Conservation (phyloP, 2,888 invertebrate species). For the Xanthia togata region DNA sequence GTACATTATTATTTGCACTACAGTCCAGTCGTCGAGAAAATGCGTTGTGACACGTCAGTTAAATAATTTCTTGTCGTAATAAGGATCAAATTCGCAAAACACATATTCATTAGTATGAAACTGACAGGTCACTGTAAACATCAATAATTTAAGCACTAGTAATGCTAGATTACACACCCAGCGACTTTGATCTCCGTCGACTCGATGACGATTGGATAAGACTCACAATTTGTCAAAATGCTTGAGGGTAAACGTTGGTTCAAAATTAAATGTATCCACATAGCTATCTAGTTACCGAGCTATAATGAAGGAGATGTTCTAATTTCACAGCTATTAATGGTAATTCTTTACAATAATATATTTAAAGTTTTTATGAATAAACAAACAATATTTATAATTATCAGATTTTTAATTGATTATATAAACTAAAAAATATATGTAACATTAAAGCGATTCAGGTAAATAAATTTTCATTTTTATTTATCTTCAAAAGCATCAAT, state of each 20-base stretch:
- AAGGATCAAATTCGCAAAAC: no score
- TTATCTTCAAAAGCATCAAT: background rate
- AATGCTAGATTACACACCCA: background rate
- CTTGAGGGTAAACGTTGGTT: background rate
- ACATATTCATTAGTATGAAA: no score
- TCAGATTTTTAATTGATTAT: slow-evolving; percentile 3
- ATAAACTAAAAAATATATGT: no score
- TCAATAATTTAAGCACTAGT: background rate
- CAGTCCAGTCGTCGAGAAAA: no score
- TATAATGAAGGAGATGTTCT: no score
- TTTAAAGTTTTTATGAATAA: background rate
- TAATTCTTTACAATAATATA: no score
- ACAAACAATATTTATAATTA: background rate
- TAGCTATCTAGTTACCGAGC: no score
- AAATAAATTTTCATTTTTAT: background rate
- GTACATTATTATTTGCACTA: background rate
- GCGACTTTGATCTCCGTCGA: background rate
- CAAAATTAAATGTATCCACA: background rate
- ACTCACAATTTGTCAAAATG: background rate
- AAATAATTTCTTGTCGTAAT: no score
- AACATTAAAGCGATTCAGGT: background rate
- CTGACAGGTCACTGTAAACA: no score
- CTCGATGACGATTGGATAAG: background rate
- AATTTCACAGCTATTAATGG: background rate
- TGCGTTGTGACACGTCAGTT: no score